Evolutionary conservation across 2,888 invertebrate species (phyloP).

Genomic region (Cataglyphis rosenhaueri): DNA sequence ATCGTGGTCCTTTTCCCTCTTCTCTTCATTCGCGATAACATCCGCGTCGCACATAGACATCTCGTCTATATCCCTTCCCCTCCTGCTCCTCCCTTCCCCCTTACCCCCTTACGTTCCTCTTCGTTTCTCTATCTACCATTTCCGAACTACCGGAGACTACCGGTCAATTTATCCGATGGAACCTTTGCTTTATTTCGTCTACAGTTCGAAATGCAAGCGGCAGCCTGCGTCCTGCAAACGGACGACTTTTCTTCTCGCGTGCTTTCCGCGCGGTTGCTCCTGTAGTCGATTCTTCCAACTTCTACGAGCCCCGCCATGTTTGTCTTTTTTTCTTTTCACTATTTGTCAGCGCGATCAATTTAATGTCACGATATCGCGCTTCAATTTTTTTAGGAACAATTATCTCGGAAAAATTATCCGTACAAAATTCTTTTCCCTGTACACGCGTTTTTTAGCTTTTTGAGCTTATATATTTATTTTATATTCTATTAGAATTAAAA

Average conservation of each 20-base stretch:
- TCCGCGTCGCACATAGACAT: constrained; percentile 11
- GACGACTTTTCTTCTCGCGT: constrained; percentile 27
- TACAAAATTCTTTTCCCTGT: not conserved
- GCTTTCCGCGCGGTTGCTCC: constrained; percentile 35
- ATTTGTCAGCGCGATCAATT: constrained; percentile 4
- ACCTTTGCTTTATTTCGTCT: constrained; percentile 74
- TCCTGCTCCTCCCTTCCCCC: constrained; percentile 27
- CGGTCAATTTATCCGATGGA: constrained; percentile 84
- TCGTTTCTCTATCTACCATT: not conserved
- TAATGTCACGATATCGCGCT: not conserved
- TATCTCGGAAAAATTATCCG: not conserved
- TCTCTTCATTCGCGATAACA: constrained; percentile 9
- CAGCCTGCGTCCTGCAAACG: constrained; percentile 30
- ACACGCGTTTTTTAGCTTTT: not conserved
- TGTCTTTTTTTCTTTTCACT: constrained; percentile 52
- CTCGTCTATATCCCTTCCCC: constrained; percentile 38
- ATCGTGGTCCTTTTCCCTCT: constrained; percentile 39
- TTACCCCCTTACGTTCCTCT: not conserved
- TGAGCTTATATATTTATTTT: not conserved
- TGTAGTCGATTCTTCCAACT: constrained; percentile 40
- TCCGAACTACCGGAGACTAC: constrained; percentile 70
- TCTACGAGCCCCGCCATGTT: constrained; percentile 56
- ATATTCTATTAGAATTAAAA: not conserved
- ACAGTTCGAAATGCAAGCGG: constrained; percentile 67
- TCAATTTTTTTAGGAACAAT: not conserved